Conservation (phyloP, 1,140 invertebrate species). For the Drusus annulatus region DNA sequence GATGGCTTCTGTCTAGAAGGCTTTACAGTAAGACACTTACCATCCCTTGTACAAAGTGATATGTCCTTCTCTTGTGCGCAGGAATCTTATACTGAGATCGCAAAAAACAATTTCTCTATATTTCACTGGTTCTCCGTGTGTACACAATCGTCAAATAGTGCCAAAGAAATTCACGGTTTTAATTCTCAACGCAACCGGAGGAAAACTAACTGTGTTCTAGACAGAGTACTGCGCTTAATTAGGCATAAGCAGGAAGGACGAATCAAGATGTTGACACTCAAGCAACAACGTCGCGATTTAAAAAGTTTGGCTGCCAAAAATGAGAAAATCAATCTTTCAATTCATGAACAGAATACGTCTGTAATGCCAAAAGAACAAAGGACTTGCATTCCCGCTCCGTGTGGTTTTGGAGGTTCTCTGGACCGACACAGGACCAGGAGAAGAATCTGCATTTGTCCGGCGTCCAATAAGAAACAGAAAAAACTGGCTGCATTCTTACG, state of each 20-base stretch:
- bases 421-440: background rate
- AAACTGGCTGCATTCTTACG: background rate
- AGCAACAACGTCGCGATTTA: background rate
- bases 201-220: constrained; percentile 1
- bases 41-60: background rate
- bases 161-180: background rate
- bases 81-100: background rate
- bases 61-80: background rate
- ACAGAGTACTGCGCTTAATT: background rate
- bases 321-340: background rate
- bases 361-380: background rate
- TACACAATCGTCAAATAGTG: background rate
- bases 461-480: constrained; percentile 3
- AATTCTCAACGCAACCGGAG: background rate
- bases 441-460: background rate
- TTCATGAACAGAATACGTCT: background rate
- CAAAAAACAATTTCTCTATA: background rate
- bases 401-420: constrained; percentile 7
- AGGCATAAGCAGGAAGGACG: background rate
- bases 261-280: background rate
- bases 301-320: background rate
- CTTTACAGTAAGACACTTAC: background rate
- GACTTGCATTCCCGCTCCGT: background rate
- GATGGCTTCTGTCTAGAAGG: background rate
- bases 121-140: background rate